Percentiles rank a stretch among this genome's conserved stretches.
Conservation (phyloP, 2,113 vertebrate species). For the Pipra filicauda region DNA sequence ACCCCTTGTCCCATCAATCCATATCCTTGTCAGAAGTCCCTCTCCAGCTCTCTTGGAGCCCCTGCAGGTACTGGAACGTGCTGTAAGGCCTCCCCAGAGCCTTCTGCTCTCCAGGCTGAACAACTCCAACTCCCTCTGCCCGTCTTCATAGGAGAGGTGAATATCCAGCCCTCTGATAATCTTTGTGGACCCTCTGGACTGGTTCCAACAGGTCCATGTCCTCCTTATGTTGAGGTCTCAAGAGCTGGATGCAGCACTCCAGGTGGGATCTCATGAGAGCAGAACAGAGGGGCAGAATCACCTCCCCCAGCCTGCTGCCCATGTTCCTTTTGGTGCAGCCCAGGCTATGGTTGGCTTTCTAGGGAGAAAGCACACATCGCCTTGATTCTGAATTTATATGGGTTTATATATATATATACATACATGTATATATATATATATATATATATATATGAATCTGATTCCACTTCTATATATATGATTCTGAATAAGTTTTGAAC, state of each 20-base stretch:
- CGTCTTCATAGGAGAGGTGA: neutral
- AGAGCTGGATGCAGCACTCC: neutral
- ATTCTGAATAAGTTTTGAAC: neutral
- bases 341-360: neutral
- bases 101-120: neutral
- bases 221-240: neutral
- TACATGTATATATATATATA: no score
- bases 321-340: neutral
- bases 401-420: neutral
- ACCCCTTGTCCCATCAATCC: no score
- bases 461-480: neutral
- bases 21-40: neutral
- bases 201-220: rapidly evolving
- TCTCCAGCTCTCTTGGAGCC: neutral
- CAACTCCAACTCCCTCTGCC: neutral
- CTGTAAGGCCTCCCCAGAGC: rapidly evolving
- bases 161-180: neutral
- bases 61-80: neutral
- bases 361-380: neutral
- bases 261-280: neutral
- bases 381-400: neutral
- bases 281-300: neutral
- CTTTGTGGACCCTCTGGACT: neutral
- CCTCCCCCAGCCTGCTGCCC: neutral
- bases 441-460: neutral